Base-by-base conservation (phyloP, 1,140 invertebrate species). In the Drosophila pachea region DNA sequence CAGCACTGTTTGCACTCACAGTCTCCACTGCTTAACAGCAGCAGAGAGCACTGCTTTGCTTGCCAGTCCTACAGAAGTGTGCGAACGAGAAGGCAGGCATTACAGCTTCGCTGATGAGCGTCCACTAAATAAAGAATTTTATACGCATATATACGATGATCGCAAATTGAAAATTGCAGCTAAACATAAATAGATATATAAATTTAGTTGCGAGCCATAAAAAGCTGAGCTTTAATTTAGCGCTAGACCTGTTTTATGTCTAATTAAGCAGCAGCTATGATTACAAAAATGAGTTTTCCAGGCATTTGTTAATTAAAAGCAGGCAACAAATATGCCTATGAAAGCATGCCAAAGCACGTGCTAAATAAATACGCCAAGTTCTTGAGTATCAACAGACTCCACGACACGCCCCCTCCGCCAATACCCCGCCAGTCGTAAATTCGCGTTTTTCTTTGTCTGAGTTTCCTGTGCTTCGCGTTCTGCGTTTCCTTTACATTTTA, bases 261-360 rank as follows among this genome's bases (percentile, higher is more conserved):
- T 60, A 70, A 66, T 66, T 66, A 70, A 66, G 68, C 62, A 54
- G 49, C 54, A 43, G 54, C 50, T 67, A 71, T 67, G 64, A 71
- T 71, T 68, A 68, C 69, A 58, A 38, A 56, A 71, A 56, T 61
- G 52, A 40, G 65, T 55, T 50, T 61, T 52, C 58, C 8, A 68
- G 69, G 65, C 52, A 72, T 72, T 70, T 72, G 69, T 68, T 72
- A 72, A 72, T 72, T 72, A 68, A 72, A 72, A 68, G 56, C 38
- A 72, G 68, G 69, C 56, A 68, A 56, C 64, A 68, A 68, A 68
- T 59, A 70, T 70, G 60, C 52, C n/a, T 33, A 38, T 22, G 4
- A 59, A 31, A 8, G n/a, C 38, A 40, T 31, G 14, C 38, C 6
- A 58, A 54, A 70, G 47, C 68, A 71, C 68, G 68, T 71, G 64